Evolutionary conservation across 2,888 invertebrate genomes (phyloP).

Genomic region (Aquatica leii): DNA sequence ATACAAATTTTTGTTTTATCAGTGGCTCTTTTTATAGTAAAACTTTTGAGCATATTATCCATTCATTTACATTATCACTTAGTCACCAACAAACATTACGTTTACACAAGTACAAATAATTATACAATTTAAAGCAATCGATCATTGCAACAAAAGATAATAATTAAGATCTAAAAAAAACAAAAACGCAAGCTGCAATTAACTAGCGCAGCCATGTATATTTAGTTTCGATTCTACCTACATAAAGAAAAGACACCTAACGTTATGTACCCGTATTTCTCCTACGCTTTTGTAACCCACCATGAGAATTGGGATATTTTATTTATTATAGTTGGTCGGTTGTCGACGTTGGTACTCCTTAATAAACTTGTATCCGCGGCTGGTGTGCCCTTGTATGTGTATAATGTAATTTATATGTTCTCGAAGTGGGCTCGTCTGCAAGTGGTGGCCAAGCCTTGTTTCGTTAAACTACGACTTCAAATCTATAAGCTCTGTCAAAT

Average conservation of each 20-base stretch:
- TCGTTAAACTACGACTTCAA: conserved; percentile 34
- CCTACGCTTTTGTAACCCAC: conserved; percentile 48
- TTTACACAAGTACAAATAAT: too few species aligned
- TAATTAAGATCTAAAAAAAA: too few species aligned
- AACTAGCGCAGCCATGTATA: background rate
- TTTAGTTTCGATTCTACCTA: conserved; percentile 12
- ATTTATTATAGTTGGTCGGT: conserved; percentile 52
- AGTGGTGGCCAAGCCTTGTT: conserved; percentile 37
- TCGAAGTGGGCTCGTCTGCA: conserved; percentile 37
- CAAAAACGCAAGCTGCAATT: conserved; percentile 2
- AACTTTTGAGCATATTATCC: too few species aligned
- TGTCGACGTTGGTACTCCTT: conserved; percentile 54
- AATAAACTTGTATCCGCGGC: conserved; percentile 53
- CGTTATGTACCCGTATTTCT: conserved; percentile 44
- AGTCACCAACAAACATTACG: too few species aligned
- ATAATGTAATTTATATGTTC: conserved; percentile 44
- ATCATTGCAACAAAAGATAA: too few species aligned
- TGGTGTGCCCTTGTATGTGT: conserved; percentile 42
- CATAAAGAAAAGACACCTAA: background rate
- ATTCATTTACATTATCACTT: too few species aligned
- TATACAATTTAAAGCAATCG: too few species aligned
- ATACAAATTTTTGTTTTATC: too few species aligned
- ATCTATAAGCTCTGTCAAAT: conserved; percentile 39
- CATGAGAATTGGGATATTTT: conserved; percentile 53
- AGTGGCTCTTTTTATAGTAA: too few species aligned